phyloP scores from a whole-genome alignment of 92 coral and sea anemone genomes.

The Parazoanthus atlanticus region DNA sequence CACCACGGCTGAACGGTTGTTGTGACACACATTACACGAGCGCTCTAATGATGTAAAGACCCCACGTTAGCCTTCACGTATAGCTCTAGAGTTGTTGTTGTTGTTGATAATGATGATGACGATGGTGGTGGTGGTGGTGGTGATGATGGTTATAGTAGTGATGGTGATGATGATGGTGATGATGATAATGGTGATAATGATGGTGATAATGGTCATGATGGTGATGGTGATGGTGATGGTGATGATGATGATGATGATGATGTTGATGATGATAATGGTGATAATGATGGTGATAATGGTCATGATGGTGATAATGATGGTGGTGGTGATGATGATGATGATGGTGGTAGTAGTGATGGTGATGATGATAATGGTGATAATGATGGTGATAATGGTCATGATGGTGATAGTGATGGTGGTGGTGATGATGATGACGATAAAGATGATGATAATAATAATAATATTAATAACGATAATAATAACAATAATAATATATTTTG shows the following conservation, averaged over 20 bases:
- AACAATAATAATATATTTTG: too few relatives aligned
- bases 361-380: too few relatives aligned
- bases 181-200: neutral
- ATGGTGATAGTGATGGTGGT: too few relatives aligned
- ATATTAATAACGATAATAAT: too few relatives aligned
- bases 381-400: too few relatives aligned
- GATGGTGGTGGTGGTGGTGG: neutral
- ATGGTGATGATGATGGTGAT: neutral
- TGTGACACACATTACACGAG: slow-evolving; percentile 3
- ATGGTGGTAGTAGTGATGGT: too few relatives aligned
- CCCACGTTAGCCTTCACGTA: neutral
- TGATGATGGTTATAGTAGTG: neutral
- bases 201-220: neutral
- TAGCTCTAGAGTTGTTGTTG: neutral
- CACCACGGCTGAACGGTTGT: slow-evolving; percentile 45
- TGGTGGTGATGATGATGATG: too few relatives aligned
- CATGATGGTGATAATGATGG: too few relatives aligned
- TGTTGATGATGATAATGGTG: too few relatives aligned
- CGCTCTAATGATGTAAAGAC: neutral
- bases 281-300: too few relatives aligned
- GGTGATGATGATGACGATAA: too few relatives aligned
- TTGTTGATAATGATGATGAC: neutral
- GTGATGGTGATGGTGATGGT: neutral
- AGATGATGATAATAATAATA: neutral
- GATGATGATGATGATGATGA: neutral